Base-by-base conservation (phyloP, 2,888 invertebrate genomes). In the Leptinotarsa tumamoca region DNA sequence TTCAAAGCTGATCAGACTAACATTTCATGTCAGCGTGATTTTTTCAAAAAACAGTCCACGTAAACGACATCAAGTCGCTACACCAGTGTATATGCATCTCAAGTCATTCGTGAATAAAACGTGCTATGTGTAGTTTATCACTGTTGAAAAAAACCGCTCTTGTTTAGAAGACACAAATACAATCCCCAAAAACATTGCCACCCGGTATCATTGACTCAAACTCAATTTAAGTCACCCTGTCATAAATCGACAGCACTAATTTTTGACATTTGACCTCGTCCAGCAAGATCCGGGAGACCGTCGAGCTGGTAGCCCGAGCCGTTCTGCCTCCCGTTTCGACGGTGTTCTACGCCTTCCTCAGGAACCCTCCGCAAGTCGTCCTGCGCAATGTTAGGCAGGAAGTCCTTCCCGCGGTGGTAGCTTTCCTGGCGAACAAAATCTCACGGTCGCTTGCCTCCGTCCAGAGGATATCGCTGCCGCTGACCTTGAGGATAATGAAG, bases 341-440 rank as follows among this genome's bases (percentile, higher is more conserved):
- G 58, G 80, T 87, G 18, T 89, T 86, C 82, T 88, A 87, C 79
- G 84, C 86, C 0, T 85, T 86, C 77, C 78, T 88, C 33, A 80
- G 87, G 43, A 87, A 88, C 74, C 87, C 87, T 72, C 87, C 87
- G 77, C 86, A 87, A 72, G 81, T 81, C 17, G 82, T 88, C 4
- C 83, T 88, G 13, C 84, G 87, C 71, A 86, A 84, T 78, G 80
- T 88, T 23, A 83, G 87, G 27, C 81, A 85, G 70, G 86, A 87
- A 70, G 77, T 89, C 43, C 80, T 87, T 50, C 89, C 89, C 4
- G 83, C 88, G 0, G 71, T 89, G 18, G 80, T 87, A 10, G 88
- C 88, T 2, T 87, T 88, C 73, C 70, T 88, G 51, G 88, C 86
- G 50, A 88, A 88, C 76, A 87, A 86, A 74, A 76, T 89, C n/a